A percentile compares a stretch with the other conserved stretches of the same genome.
These are phyloP conservation scores for Petrolisthes manimaculis DNA, from an alignment of 2,888 invertebrate species.

Conservation along the genomic window DNA sequence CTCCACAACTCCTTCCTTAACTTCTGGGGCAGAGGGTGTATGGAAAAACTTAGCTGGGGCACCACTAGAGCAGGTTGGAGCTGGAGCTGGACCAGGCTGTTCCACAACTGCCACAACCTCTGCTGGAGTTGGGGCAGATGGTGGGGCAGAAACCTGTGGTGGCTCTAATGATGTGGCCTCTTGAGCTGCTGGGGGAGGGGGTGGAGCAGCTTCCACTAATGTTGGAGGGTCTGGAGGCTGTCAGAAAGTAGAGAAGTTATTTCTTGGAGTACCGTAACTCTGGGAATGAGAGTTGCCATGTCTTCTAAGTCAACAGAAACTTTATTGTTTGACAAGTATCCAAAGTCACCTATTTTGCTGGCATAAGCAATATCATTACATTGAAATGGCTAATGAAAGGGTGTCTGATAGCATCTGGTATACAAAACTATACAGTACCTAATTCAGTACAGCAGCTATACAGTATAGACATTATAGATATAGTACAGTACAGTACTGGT, in stretches of 20 bases:
- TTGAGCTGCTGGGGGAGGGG: constrained; percentile 17
- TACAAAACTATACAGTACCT: neutral
- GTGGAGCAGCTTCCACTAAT: constrained; percentile 41
- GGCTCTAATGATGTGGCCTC: constrained; percentile 56
- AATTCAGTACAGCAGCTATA: neutral
- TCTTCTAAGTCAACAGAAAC: no score
- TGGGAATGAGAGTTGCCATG: no score
- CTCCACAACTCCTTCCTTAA: constrained; percentile 36
- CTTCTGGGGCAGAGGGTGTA: constrained; percentile 24
- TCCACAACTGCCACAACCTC: constrained; percentile 40
- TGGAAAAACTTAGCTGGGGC: constrained; percentile 55
- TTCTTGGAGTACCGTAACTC: neutral
- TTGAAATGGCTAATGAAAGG: neutral
- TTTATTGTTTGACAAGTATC: no score
- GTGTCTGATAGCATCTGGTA: neutral
- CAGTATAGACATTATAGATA: neutral
- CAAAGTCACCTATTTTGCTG: neutral
- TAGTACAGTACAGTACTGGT: neutral
- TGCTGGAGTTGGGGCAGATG: constrained; percentile 34
- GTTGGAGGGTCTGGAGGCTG: constrained; percentile 66
- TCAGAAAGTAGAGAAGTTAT: constrained; percentile 18
- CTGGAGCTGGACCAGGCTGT: neutral
- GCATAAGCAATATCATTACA: neutral
- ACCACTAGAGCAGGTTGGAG: constrained; percentile 57
- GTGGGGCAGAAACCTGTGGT: constrained; percentile 32